Evolutionary conservation across 2,888 invertebrate species (phyloP).

Genomic region (Calephelis perditalis): DNA sequence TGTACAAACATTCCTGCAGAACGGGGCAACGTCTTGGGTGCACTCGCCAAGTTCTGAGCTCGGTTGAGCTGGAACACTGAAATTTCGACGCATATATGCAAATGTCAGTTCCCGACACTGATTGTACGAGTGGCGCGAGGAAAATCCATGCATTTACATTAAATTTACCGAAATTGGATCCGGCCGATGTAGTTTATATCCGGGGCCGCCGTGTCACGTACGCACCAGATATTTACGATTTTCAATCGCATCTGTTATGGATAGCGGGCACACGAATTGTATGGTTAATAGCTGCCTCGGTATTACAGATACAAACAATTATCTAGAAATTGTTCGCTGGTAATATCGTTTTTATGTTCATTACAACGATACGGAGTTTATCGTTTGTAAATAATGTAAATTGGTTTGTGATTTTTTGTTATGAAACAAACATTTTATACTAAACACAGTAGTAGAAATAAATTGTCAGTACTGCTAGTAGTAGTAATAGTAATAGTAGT

Average conservation of each 20-base stretch:
- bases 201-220: conserved; percentile 58
- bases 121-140: conserved; percentile 73
- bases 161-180: conserved; percentile 73
- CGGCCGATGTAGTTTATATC: conserved; percentile 62
- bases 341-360: not conserved
- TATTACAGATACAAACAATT: conserved; percentile 10
- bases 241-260: conserved; percentile 61
- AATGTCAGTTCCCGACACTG: conserved; percentile 76
- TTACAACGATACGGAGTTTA: too few relatives aligned
- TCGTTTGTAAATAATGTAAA: too few relatives aligned
- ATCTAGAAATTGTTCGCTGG: not conserved
- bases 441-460: too few relatives aligned
- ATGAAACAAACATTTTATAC: too few relatives aligned
- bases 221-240: conserved; percentile 64
- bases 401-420: too few relatives aligned
- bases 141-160: conserved; percentile 77
- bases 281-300: conserved; percentile 19
- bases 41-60: conserved; percentile 68
- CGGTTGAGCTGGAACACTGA: conserved; percentile 70
- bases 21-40: conserved; percentile 54
- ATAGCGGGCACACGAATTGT: conserved; percentile 25
- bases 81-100: conserved; percentile 71
- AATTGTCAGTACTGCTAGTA: too few relatives aligned
- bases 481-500: too few relatives aligned
- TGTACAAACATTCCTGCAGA: conserved; percentile 47